A percentile compares a stretch with the other conserved stretches of the same genome.
Evolutionary conservation across 2,113 vertebrate genomes (phyloP).

Genomic region (Chauna torquata): DNA sequence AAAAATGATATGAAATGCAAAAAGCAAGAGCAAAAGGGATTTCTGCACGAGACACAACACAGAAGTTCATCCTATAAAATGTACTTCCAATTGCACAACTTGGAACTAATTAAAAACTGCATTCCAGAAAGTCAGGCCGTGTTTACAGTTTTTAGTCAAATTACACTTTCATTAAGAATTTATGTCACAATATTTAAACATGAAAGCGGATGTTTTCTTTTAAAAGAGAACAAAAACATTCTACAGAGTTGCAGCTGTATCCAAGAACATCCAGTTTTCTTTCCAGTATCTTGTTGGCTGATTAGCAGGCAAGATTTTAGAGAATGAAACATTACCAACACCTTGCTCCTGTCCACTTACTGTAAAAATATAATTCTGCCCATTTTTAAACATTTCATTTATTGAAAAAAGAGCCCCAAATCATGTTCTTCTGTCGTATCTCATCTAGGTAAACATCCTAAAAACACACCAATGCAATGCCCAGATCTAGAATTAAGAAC

Average conservation of each 20-base stretch:
- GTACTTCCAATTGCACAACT: background rate
- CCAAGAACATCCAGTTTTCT: background rate
- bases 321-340: background rate
- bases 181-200: constrained; percentile 23
- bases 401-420: background rate
- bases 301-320: background rate
- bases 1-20: background rate
- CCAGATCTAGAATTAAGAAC: background rate
- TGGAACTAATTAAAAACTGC: constrained; percentile 29
- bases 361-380: background rate
- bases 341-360: background rate
- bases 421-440: background rate
- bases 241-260: background rate
- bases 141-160: constrained; percentile 8
- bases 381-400: background rate
- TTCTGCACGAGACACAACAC: background rate
- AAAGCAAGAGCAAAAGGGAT: background rate
- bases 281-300: background rate
- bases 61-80: background rate
- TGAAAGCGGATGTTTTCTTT: background rate
- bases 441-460: background rate
- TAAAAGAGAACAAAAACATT: background rate
- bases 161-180: constrained; percentile 19
- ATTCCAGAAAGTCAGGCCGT: background rate
- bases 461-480: background rate